phyloP scores from a whole-genome alignment of 23 tunicate species.

The Ascidia mentula region DNA sequence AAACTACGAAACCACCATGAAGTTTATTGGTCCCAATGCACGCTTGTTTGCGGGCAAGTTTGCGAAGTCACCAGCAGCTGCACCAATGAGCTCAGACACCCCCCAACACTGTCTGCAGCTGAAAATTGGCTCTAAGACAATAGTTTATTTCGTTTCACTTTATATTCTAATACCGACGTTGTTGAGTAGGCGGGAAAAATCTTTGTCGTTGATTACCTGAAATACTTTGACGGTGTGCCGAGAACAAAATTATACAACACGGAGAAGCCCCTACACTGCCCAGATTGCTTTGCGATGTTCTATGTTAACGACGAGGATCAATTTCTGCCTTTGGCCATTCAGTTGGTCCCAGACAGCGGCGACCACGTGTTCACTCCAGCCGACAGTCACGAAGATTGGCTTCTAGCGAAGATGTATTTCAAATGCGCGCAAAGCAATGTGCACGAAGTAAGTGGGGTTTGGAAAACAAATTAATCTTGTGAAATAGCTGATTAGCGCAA shows the following conservation, averaged over 20 bases:
- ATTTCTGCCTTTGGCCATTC: conserved; percentile 53
- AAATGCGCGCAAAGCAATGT: neutral
- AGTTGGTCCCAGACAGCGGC: conserved; percentile 26
- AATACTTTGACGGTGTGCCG: neutral
- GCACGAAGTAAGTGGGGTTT: conserved; percentile 49
- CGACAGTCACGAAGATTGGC: conserved; percentile 40
- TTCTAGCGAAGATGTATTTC: conserved; percentile 67
- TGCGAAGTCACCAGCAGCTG: too few species aligned
- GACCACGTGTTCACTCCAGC: conserved; percentile 42
- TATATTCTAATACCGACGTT: too few species aligned
- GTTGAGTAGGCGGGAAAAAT: conserved; percentile 3
- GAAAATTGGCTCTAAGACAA: too few species aligned
- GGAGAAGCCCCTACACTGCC: neutral
- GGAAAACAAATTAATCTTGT: too few species aligned
- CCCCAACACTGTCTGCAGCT: too few species aligned
- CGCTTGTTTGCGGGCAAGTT: too few species aligned
- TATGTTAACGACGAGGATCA: conserved; percentile 9
- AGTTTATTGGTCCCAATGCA: too few species aligned
- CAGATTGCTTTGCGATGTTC: conserved; percentile 31
- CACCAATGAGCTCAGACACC: too few species aligned
- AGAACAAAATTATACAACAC: neutral
- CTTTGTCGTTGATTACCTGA: neutral
- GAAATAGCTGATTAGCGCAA: too few species aligned
- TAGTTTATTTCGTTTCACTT: too few species aligned
- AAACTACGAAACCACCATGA: too few species aligned